Percentiles rank a stretch among this genome's conserved stretches.
Conservation (phyloP, 1,140 invertebrate genomes). For the Anastatus disparis region DNA sequence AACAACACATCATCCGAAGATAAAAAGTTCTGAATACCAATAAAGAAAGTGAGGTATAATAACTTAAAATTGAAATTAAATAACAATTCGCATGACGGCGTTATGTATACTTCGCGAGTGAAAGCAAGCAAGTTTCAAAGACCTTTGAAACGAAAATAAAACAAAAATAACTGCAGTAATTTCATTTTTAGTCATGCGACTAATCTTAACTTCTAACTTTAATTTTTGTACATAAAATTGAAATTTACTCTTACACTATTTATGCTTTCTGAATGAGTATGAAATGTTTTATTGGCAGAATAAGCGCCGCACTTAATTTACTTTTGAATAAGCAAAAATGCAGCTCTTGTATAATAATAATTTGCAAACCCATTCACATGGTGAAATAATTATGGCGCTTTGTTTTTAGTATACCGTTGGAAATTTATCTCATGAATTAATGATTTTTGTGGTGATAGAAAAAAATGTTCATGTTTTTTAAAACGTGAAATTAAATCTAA, state of each 20-base stretch:
- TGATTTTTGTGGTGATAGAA: no score
- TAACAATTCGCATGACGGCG: not conserved
- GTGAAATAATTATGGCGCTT: not conserved
- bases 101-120: slow-evolving; percentile 3
- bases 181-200: no score
- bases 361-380: not conserved
- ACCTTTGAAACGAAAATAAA: no score
- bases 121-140: slow-evolving; percentile 11
- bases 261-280: not conserved
- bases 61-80: slow-evolving; percentile 19
- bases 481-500: no score
- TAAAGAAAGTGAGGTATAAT: slow-evolving; percentile 6
- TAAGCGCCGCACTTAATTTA: not conserved
- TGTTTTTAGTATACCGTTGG: no score
- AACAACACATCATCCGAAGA: not conserved
- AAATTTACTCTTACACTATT: not conserved
- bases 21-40: not conserved
- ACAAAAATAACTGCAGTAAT: no score
- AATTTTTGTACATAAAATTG: not conserved
- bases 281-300: not conserved
- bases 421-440: no score
- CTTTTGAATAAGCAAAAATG: no score
- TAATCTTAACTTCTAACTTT: no score
- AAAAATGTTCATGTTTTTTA: no score
- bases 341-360: not conserved